Base-by-base conservation (phyloP, 2,113 vertebrate species). In the Chascanopsetta lugubris region DNA sequence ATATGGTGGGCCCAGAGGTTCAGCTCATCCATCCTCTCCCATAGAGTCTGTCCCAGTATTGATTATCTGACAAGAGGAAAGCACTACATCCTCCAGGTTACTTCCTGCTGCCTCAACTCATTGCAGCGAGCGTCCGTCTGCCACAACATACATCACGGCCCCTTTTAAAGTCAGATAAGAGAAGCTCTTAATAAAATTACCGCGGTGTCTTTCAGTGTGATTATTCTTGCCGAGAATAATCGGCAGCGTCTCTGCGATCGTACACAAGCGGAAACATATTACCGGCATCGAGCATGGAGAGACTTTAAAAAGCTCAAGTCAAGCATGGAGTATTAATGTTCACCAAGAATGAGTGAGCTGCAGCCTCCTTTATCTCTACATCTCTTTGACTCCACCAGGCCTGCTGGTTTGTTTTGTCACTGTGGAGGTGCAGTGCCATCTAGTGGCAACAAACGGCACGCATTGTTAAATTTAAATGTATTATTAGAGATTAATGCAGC, bases 51-150 rank as follows among this genome's bases (percentile, higher is more conserved):
- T 84, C 84, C 62, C 68, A 20, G 53, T 86, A 92, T 92, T 24
- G 87, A 92, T 92, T 88, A 90, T 88, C 78, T 87, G 90, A 86
- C 86, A 88, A 82, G 87, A 73, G 77, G 75, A 64, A 88, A 83
- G 77, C 81, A 84, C 82, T 89, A 84, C 87, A 88, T 89, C 89
- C 85, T 82, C 72, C 75, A 57, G 72, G 69, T 82, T 85, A 84
- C 78, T 85, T 90, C 86, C 84, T 88, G 88, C 88, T 87, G 82
- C 79, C 86, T 87, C 75, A 80, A 51, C 75, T 83, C 70, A 82
- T 82, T 82, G 62, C 79, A 80, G 68, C 75, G 68, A 82, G 63
- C 56, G 69, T 75, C 79, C 82, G 62, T 79, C 84, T 79, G 73
- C 77, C 79, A 82, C 70, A 76, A 79, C 77, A 84, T 85, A 77